These are phyloP conservation scores for Schizopygopsis pylzovi DNA, from an alignment of 2,797 vertebrate species.

Conservation along the genomic window DNA sequence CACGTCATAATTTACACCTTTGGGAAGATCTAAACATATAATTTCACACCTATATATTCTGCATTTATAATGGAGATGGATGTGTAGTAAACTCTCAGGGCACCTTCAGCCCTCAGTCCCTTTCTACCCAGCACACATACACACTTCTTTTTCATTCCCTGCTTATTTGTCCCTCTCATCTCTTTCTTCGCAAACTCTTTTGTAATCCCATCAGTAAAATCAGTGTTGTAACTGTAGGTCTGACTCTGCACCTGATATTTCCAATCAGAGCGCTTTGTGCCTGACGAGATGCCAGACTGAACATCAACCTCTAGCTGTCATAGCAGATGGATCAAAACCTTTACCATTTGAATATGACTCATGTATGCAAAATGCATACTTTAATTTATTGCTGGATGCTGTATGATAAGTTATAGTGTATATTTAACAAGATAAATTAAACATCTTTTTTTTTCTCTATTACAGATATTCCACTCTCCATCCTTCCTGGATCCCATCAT, in stretches of 20 bases:
- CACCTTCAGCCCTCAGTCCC: background rate
- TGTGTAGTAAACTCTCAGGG: background rate
- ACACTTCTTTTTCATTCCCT: conserved; percentile 10
- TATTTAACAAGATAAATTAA: background rate
- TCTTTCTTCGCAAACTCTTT: conserved; percentile 18
- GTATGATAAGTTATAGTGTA: background rate
- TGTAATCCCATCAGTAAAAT: conserved; percentile 31
- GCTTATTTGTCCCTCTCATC: conserved; percentile 1
- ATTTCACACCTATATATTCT: background rate
- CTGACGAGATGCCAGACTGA: background rate
- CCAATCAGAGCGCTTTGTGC: conserved; percentile 14
- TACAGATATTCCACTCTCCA: background rate
- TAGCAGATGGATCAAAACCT: background rate
- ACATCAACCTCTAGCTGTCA: background rate
- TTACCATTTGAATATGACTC: background rate
- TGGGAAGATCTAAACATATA: background rate
- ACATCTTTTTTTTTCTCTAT: background rate
- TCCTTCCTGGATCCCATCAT: conserved; percentile 68
- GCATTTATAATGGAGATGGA: background rate
- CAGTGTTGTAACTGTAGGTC: background rate
- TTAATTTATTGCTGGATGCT: background rate
- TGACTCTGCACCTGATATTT: conserved; percentile 9
- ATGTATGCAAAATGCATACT: background rate
- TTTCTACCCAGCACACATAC: background rate
- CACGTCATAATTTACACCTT: background rate